Evolutionary conservation across 2,797 vertebrate species (phyloP), one percentile per base, ranked within the genome.

Genomic region (Tauraco hartlaubi): DNA sequence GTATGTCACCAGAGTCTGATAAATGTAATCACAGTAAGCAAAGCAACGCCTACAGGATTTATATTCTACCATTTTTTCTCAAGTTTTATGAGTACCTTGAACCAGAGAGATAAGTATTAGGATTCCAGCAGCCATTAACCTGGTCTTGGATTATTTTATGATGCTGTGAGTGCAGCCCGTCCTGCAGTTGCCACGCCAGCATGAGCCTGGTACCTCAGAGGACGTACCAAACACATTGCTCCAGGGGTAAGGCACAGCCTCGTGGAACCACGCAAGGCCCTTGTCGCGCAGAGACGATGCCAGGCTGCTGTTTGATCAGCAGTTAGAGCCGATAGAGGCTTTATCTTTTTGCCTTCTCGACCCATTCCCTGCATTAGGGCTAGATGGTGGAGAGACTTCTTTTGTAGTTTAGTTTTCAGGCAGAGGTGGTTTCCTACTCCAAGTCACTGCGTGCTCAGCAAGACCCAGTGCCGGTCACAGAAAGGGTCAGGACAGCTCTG

Each of bases 91-190:
- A 94, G 89, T 59, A 95, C 81, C 91, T 95, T 94, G 82, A 86
- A 88, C 89, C 51, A 90, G 69, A 90, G 87, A 94, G 91, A 92
- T 95, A 96, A 95, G 92, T 81, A 75, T 84, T 92, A 73, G 91
- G 82, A 96, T 96, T 92, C 92, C n/a, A 15, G 76, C 66, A 63
- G 76, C 87, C 88, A 90, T 78, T 95, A 90, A 94, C 94, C 78
- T 81, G 78, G 73, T 35, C 66, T 73, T 59, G 39, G 73, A 86
- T 94, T 94, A 86, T 88, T 96, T 92, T 94, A 96, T 0, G 0
- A 69, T 37, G 55, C 74, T n/a, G 35, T 67, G 72, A 91, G 79
- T 14, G 64, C 82, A 88, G 88, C 46, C 54, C 2, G 6, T 77
- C 49, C 56, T 3, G 2, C 66, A 58, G 58, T 4, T 7, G 12